Conservation (phyloP, 2,797 vertebrate genomes). For the Leuciscus waleckii region DNA sequence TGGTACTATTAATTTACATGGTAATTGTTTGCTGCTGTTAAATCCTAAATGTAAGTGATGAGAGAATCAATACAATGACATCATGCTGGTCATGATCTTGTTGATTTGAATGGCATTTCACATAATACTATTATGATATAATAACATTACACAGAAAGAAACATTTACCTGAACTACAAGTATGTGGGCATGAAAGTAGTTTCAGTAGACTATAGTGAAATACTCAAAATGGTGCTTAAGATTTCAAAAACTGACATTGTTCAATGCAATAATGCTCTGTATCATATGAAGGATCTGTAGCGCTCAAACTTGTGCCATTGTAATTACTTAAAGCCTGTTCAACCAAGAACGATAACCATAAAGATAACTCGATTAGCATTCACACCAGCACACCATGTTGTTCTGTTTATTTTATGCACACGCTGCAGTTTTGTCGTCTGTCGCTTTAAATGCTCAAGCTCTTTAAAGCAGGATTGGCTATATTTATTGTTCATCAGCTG, state of each 20-base stretch:
- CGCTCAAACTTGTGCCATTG: not conserved
- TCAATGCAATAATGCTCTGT: not conserved
- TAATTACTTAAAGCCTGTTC: not conserved
- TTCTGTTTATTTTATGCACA: too few relatives aligned
- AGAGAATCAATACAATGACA: not conserved
- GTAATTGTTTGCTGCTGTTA: not conserved
- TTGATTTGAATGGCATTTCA: not conserved
- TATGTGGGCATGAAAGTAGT: slow-evolving; percentile 1
- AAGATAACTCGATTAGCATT: not conserved
- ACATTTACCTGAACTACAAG: not conserved
- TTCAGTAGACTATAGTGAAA: not conserved
- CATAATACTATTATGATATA: not conserved
- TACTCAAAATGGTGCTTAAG: slow-evolving; percentile 10
- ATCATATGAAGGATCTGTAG: slow-evolving; percentile 14
- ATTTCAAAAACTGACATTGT: not conserved
- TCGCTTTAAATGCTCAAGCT: not conserved
- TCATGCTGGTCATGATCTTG: slow-evolving; percentile 41
- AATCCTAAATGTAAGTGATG: not conserved
- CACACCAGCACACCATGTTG: not conserved
- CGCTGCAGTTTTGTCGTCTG: too few relatives aligned
- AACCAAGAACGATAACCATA: not conserved
- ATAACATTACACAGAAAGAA: not conserved
- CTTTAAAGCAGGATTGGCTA: not conserved
- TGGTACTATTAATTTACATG: not conserved
- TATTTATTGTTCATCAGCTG: not conserved